Evolutionary conservation across 2,888 invertebrate species (phyloP).

Genomic region (Allacma fusca): DNA sequence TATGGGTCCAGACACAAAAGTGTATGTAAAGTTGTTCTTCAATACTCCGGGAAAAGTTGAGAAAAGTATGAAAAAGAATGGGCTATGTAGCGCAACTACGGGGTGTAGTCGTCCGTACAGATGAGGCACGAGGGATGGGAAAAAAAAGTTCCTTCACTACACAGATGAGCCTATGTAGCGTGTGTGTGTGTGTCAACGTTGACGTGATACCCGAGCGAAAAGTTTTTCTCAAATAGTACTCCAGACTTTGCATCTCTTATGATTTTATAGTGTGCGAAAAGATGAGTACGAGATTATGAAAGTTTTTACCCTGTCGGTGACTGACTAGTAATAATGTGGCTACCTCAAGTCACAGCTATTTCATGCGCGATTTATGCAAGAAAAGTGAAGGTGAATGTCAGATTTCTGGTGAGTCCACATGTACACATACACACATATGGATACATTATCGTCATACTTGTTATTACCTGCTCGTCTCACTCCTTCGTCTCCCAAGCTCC

Average conservation of each 20-base stretch:
- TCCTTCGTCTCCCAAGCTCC: neutral
- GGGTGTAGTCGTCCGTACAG: too few relatives aligned
- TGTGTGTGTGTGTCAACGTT: conserved; percentile 5
- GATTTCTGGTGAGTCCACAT: neutral
- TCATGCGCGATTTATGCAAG: conserved; percentile 39
- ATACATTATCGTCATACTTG: neutral
- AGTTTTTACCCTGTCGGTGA: conserved; percentile 26
- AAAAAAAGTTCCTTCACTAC: too few relatives aligned
- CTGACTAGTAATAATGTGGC: conserved; percentile 24
- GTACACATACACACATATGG: neutral
- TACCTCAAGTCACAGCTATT: conserved; percentile 24
- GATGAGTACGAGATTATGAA: conserved; percentile 25
- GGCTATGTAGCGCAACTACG: too few relatives aligned
- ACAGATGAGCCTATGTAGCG: neutral
- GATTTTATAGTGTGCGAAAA: conserved; percentile 30
- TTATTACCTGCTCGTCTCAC: neutral
- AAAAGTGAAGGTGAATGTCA: conserved; percentile 35
- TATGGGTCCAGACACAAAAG: neutral
- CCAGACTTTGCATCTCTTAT: conserved; percentile 18
- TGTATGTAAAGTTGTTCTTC: neutral
- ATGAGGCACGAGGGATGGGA: too few relatives aligned
- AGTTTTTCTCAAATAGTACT: conserved; percentile 26
- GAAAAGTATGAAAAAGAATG: neutral
- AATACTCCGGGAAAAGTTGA: neutral
- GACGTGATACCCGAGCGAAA: conserved; percentile 11